Evolutionary conservation across 2,113 vertebrate species (phyloP).

Genomic region (Sula dactylatra): DNA sequence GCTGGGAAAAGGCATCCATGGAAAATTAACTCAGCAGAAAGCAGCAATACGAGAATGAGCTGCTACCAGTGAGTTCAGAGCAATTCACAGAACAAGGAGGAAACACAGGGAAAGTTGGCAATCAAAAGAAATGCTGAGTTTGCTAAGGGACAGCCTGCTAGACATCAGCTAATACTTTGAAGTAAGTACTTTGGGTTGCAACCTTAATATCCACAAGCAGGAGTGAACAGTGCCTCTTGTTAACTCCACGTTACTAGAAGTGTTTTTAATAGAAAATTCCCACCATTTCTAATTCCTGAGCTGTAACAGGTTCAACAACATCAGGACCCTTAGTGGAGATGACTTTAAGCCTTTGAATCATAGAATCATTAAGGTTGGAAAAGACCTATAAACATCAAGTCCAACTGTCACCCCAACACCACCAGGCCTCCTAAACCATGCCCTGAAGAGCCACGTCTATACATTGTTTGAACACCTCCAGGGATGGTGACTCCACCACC

Average conservation of each 20-base stretch:
- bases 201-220: not conserved
- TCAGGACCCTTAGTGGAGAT: not conserved
- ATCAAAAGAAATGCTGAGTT: not conserved
- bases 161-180: not conserved
- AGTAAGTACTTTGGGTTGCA: not conserved
- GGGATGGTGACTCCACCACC: no score
- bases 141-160: not conserved
- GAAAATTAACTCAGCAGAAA: not conserved
- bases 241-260: not conserved
- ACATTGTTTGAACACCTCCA: no score
- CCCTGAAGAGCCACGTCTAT: no score
- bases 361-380: no score
- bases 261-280: not conserved
- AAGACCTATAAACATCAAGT: no score
- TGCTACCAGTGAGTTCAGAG: not conserved
- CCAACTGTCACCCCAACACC: no score
- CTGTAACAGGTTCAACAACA: not conserved
- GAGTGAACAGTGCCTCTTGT: not conserved
- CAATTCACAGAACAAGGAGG: not conserved
- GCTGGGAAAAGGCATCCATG: not conserved
- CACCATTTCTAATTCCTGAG: not conserved
- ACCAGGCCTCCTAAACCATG: no score
- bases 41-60: not conserved
- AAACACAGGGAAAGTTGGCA: not conserved
- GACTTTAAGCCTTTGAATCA: not conserved